Percentiles rank a stretch among this genome's conserved stretches.
Evolutionary conservation across 1,140 invertebrate genomes (phyloP).

Genomic region (Euglossa dilemma): DNA sequence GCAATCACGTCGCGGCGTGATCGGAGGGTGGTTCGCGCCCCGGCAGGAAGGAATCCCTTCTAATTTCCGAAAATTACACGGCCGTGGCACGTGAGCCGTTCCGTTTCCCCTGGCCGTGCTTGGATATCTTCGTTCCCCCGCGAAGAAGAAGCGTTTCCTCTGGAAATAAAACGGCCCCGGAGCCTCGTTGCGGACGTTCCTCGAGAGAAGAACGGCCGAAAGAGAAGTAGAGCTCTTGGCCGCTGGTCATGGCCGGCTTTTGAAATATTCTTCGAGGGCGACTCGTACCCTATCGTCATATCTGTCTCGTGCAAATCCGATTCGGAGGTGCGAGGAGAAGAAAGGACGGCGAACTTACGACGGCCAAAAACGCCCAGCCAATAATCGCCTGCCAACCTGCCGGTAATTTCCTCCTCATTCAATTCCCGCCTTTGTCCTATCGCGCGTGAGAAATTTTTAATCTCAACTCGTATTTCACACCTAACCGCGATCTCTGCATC

Average conservation of each 20-base stretch:
- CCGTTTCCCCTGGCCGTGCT: not conserved
- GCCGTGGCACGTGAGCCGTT: constrained; percentile 4
- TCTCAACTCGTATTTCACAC: too few species aligned
- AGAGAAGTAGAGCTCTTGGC: constrained; percentile 6
- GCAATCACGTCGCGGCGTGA: not conserved
- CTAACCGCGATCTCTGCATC: too few species aligned
- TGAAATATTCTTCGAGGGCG: constrained; percentile 21
- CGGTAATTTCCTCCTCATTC: constrained; percentile 72
- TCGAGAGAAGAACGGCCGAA: not conserved
- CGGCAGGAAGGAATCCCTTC: not conserved
- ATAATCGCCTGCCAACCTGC: constrained; percentile 61
- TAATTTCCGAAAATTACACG: constrained; percentile 35
- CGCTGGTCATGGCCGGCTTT: constrained; percentile 26
- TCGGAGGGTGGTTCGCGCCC: not conserved
- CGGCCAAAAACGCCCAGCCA: constrained; percentile 58
- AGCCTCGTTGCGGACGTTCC: constrained; percentile 18
- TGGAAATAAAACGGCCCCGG: constrained; percentile 44
- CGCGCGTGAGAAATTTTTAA: too few species aligned
- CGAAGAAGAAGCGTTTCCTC: constrained; percentile 46
- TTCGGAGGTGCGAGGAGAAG: not conserved
- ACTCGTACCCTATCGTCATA: constrained; percentile 13
- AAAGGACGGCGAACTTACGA: constrained; percentile 40
- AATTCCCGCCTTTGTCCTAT: too few species aligned
- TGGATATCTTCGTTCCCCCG: not conserved
- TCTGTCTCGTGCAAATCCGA: constrained; percentile 15